Evolutionary conservation across 2,113 vertebrate species (phyloP), one percentile per base, ranked within the genome.

Genomic region (Dicentrarchus labrax): DNA sequence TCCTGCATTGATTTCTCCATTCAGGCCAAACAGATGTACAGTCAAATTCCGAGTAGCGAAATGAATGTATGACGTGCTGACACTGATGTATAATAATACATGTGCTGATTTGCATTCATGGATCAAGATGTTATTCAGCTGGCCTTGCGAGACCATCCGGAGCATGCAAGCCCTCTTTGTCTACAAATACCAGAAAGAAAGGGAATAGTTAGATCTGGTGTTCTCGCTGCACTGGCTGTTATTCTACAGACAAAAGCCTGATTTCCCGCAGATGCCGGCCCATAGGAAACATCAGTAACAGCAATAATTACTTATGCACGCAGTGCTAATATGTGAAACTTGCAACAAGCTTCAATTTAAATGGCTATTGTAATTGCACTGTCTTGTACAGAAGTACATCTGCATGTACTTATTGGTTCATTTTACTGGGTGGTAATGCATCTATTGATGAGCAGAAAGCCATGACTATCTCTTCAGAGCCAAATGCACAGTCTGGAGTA

Each of bases 401-500:
- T 88, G 85, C 85, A 59, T 71, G 65, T 54, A 78, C 84, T 88
- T 81, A 78, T 67, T 88, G 83, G 74, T 84, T 82, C 24, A 62
- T 88, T 89, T 86, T 76, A 59, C 67, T 43, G 57, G 78, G 22
- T 80, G 72, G 38, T 82, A 72, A 80, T 88, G 88, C 60, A 53
- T 81, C 80, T 87, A 82, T 83, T 93, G 89, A 90, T 89, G 90
- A 76, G 77, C 80, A 76, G 66, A 89, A 78, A 84, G 82, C 86
- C 84, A 65, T 82, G 85, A 87, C 89, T 81, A 79, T 89, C 87
- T 90, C 59, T 76, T 75, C 50, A 57, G 56, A 87, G 84, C 80
- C 62, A 83, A 78, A 79, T 62, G 53, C 71, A 70, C 65, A 76
- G 78, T 68, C 45, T 65, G 75, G 72, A 78, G 84, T 65, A 16